A percentile compares a stretch with the other conserved stretches of the same genome.
phyloP scores from a whole-genome alignment of 1,140 invertebrate genomes.

The Brachionus asplanchnoidis region DNA sequence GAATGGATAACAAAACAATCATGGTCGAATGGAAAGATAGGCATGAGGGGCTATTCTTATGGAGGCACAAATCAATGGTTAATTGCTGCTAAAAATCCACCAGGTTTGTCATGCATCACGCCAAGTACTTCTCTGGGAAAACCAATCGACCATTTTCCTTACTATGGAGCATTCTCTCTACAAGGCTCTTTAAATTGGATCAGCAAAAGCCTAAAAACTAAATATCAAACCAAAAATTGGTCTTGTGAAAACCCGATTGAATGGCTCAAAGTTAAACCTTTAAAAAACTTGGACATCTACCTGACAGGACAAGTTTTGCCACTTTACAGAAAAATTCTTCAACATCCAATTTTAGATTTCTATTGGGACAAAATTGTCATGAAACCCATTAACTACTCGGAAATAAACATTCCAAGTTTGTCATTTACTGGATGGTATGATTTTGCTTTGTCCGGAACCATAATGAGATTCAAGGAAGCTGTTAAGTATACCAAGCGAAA shows the following conservation, averaged over 20 bases:
- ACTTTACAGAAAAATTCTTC: not conserved
- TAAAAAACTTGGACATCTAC: not conserved
- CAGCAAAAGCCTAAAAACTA: not conserved
- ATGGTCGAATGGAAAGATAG: not conserved
- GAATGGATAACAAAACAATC: not conserved
- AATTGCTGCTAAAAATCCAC: not conserved
- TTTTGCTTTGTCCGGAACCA: not conserved
- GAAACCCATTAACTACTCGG: not conserved
- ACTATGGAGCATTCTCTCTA: not conserved
- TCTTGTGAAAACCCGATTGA: not conserved
- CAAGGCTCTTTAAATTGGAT: not conserved
- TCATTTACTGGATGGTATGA: slow-evolving; percentile 34
- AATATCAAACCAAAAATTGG: not conserved
- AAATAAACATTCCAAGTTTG: not conserved
- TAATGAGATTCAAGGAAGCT: not conserved
- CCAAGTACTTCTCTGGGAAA: not conserved
- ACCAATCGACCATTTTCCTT: not conserved
- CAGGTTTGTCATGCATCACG: not conserved
- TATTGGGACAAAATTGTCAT: not conserved
- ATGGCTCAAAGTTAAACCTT: not conserved
- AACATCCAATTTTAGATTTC: not conserved
- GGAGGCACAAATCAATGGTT: slow-evolving; percentile 28
- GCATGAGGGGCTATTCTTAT: slow-evolving; percentile 8
- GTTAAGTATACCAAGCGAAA: not conserved
- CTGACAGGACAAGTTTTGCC: not conserved